These are phyloP conservation scores for Thera obeliscata DNA, from an alignment of 2,888 invertebrate genomes.

Conservation along the genomic window DNA sequence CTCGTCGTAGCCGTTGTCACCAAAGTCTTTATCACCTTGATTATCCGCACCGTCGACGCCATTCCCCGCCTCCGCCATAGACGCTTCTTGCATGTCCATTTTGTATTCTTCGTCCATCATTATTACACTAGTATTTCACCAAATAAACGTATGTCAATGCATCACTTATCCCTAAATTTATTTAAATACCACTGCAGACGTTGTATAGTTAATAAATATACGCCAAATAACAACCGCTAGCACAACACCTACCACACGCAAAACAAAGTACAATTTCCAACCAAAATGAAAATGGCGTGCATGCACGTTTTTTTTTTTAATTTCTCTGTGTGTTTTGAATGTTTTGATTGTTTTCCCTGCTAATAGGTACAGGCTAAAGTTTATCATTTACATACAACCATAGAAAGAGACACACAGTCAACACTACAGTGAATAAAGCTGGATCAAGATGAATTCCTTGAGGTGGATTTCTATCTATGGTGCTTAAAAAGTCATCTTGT, in stretches of 20 bases:
- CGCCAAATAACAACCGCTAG: conserved; percentile 14
- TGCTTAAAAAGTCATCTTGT: too few relatives aligned
- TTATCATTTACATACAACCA: too few relatives aligned
- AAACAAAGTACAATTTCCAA: too few relatives aligned
- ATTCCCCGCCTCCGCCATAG: conserved; percentile 55
- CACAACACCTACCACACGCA: conserved; percentile 9
- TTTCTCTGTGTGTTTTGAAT: too few relatives aligned
- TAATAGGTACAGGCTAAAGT: too few relatives aligned
- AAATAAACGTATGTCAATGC: conserved; percentile 62
- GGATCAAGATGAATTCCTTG: too few relatives aligned
- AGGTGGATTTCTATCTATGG: too few relatives aligned
- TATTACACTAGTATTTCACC: conserved; percentile 45
- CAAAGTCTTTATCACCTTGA: conserved; percentile 68
- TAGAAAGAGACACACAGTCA: too few relatives aligned
- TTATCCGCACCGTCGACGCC: conserved; percentile 53
- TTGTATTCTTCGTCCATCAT: conserved; percentile 75
- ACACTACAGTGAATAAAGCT: too few relatives aligned
- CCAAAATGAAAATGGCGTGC: conserved; percentile 2
- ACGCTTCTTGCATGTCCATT: conserved; percentile 68
- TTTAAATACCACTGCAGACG: conserved; percentile 39
- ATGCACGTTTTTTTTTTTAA: too few relatives aligned
- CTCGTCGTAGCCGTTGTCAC: conserved; percentile 70
- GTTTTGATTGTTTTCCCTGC: too few relatives aligned
- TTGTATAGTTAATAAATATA: conserved; percentile 31
- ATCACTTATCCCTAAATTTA: conserved; percentile 55